Evolutionary conservation across 2,888 invertebrate species (phyloP), one percentile per base, ranked within the genome.

Genomic region (Empis stercorea): DNA sequence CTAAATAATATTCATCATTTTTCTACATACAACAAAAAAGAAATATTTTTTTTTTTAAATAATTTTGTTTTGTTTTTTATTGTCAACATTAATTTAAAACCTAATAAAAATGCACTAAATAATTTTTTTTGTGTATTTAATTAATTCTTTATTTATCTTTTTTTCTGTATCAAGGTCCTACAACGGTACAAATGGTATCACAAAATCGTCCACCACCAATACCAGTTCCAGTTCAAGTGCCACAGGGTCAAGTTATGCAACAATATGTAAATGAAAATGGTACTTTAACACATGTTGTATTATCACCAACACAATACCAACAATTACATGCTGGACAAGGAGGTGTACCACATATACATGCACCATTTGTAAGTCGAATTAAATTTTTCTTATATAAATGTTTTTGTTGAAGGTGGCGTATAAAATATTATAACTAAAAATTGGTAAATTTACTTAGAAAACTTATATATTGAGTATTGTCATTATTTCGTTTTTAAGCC

Each of bases 261-360:
- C 93, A 88, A 66, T 89, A 93, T 62, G 81, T 93, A 59, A 93
- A 93, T 71, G 93, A 93, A 71, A 82, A 78, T 68, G 87, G 87
- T 54, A 84, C 84, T 59, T 76, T 94, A 64, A 80, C 91, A 55
- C 92, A 93, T 71, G 87, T 91, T 64, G 84, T 94, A 63, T 76
- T 93, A 60, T 88, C 89, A 48, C 84, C 87, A 50, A 83, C 80
- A 60, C 80, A 77, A 57, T 71, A 64, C 63, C 40, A 40, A 40
- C 60, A 60, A 51, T 61, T 69, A 58, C 70, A 65, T 58, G 59
- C 60, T 56, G 64, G 63, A 57, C 70, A 73, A 61, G 70, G 73
- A 53, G 65, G 68, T 55, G 71, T 71, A 50, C 72, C 74, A 57
- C 78, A 77, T 56, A 73, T 74, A 55, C 76, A 72, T 67, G 62